Percentiles rank a stretch among this genome's conserved stretches.
phyloP scores from a whole-genome alignment of 2,888 invertebrate species.

The Torymus tubicola region DNA sequence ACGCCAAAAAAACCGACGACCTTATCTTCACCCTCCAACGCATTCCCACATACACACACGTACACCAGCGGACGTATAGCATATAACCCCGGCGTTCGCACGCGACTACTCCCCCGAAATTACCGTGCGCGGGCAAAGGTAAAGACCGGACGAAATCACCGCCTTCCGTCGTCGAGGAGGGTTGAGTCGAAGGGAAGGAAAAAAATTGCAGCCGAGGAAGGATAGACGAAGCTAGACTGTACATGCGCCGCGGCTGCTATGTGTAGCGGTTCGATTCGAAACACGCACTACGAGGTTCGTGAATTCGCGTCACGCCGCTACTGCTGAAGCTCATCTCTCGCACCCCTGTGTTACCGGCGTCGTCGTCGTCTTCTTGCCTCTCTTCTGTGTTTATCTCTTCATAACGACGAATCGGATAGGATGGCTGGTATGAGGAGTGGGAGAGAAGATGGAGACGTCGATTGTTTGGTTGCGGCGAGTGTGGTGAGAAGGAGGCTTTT shows the following conservation, averaged over 20 bases:
- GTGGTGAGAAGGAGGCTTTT: no score
- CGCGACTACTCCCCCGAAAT: no score
- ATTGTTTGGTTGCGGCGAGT: neutral
- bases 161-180: neutral
- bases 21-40: no score
- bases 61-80: no score
- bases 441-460: neutral
- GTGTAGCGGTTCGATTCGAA: constrained; percentile 65
- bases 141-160: constrained; percentile 27
- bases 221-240: neutral
- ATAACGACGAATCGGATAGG: neutral
- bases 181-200: neutral
- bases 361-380: constrained; percentile 11
- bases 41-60: no score
- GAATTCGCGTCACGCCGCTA: constrained; percentile 73
- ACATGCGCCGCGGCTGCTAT: no score
- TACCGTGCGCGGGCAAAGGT: neutral
- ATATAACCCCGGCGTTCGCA: no score
- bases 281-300: constrained; percentile 67
- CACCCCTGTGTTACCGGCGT: neutral
- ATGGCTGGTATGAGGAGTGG: neutral
- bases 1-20: no score
- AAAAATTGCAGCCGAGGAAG: neutral
- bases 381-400: constrained; percentile 43
- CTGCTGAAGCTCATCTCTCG: constrained; percentile 32